Base-by-base conservation (phyloP, 2,797 vertebrate species). In the Acipenser ruthenus region DNA sequence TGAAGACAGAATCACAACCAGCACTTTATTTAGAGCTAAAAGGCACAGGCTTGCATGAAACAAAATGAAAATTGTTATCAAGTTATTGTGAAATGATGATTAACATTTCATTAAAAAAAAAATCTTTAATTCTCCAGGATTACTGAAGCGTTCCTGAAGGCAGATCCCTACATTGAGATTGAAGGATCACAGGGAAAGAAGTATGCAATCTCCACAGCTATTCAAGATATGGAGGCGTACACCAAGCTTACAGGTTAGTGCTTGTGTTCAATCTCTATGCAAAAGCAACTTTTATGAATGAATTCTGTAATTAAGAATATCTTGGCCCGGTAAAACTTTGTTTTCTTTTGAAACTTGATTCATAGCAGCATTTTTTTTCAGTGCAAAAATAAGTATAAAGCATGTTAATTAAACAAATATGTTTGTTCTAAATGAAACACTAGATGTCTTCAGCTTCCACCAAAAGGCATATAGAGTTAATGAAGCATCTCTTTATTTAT, bases 161-260 rank as follows among this genome's bases (percentile, higher is more conserved):
- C 96, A 64, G 93, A 99, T 72, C 63, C 73, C 2, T 69, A 89
- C 73, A 84, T 97, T 52, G 7, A 80, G 73, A 86, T 97, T 60
- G 66, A 74, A 74, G 96, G 94, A 49, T 77, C 86, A 2, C n/a
- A 6, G 2, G 90, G 88, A 3, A 84, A 69, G 66, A 69, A 59
- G 7, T 96, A 82, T 79, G 82, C 1, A 0, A 89, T 98, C 60
- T 98, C 96, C 64, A 86, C 80, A 59, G 89, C 95, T 18, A 91
- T 98, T 56, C 88, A 96, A 8, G 93, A 99, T 82, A 98, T 99
- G 96, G 91, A 88, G 83, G 96, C 95, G 62, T 99, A 96, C 82
- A 90, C 89, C 65, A 97, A 96, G 71, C 83, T 98, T 3, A 99
- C 96, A 73, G 96, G 96, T 98, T 69, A 76, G 84, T 66, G 18